A percentile compares a stretch with the other conserved stretches of the same genome.
phyloP scores from a whole-genome alignment of 2,797 vertebrate genomes.

The Poecile montanus region DNA sequence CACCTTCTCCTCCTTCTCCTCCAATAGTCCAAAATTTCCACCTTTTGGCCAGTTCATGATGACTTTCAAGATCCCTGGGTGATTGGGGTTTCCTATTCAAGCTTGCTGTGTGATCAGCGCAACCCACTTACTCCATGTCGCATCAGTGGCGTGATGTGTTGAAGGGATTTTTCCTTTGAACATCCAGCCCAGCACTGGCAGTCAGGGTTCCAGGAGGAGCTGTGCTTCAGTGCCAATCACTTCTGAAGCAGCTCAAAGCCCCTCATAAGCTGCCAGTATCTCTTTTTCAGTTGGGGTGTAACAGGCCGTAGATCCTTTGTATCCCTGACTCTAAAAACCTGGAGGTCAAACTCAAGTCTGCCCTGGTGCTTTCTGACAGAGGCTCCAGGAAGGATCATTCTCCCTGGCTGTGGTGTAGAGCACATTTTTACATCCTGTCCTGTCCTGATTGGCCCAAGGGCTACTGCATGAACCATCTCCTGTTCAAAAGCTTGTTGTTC shows the following conservation, averaged over 20 bases:
- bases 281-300: not conserved
- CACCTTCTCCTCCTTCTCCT: not conserved
- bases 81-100: not conserved
- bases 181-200: not conserved
- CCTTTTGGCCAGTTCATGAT: not conserved
- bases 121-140: not conserved
- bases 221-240: not conserved
- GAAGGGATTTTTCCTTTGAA: not conserved
- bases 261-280: not conserved
- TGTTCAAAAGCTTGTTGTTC: not conserved
- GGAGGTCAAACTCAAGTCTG: not conserved
- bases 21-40: not conserved
- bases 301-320: not conserved
- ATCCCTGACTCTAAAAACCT: not conserved
- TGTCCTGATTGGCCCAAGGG: not conserved
- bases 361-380: not conserved
- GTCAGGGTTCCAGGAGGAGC: not conserved
- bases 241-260: not conserved
- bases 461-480: not conserved
- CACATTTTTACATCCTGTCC: not conserved
- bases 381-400: not conserved
- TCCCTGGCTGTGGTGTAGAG: not conserved
- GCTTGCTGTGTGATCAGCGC: not conserved
- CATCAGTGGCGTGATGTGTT: not conserved
- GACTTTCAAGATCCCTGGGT: not conserved